Evolutionary conservation across 2,113 vertebrate species (phyloP), one percentile per base, ranked within the genome.

Genomic region (Mesoclemmys tuberculata): DNA sequence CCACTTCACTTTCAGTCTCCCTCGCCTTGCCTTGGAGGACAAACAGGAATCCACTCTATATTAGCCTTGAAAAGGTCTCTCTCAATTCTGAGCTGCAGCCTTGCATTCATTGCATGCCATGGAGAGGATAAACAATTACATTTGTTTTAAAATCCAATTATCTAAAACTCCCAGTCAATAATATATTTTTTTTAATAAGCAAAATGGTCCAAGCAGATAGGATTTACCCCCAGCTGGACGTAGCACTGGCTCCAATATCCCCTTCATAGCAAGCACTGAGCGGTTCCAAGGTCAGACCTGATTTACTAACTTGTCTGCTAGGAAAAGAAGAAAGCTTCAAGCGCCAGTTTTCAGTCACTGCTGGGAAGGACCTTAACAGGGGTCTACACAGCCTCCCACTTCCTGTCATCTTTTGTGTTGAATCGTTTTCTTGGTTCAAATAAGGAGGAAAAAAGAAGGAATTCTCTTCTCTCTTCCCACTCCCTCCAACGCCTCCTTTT

Each of bases 101-200:
- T 80, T 1, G 4, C 1, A 0, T 44, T 93, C 52, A 14, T 0
- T 0, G 24, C 8, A 64, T 56, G 52, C 56, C 78, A 82, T 3
- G 21, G 87, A 93, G 38, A n/a, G 61, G 35, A 49, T 27, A 22
- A 88, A 31, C 26, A 78, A 56, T 88, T 35, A 46, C 84, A 31
- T 81, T 92, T 94, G 56, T 84, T 94, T 86, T 46, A 94, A 95
- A 95, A 94, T 84, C 56, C 74, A 80, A 10, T 96, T 89, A 38
- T 54, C 38, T 89, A 61, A 93, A 94, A 19, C 87, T 46, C 29
- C 49, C 92, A 94, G 93, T 85, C 93, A 92, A 94, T 5, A 64
- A 49, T 77, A 29, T 83, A 95, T 44, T 14, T 74, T 22, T 8
- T 89, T 6, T 61, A 49, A 56, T 38, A n/a, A 92, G 77, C 77